Conservation (phyloP, 2,888 invertebrate genomes). For the Andrena dorsata region DNA sequence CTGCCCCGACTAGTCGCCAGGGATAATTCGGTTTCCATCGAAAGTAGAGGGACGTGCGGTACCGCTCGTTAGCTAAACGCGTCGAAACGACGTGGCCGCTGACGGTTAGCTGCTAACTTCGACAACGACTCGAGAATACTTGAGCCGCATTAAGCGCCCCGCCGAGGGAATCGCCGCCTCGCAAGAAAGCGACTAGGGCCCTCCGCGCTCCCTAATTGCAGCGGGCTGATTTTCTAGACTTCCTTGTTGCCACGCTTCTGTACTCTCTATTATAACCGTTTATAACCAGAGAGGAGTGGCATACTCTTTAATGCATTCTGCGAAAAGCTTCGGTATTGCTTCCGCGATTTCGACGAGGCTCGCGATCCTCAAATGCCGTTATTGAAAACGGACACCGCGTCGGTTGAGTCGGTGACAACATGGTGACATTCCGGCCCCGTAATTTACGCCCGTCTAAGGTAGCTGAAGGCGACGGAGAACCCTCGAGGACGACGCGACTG, state of each 20-base stretch:
- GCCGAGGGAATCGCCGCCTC: slow-evolving; percentile 41
- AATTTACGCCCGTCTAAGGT: slow-evolving; percentile 50
- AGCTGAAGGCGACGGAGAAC: slow-evolving; percentile 35
- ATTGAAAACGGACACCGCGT: slow-evolving; percentile 1
- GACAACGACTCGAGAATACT: slow-evolving; percentile 60
- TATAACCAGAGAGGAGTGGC: too few relatives aligned
- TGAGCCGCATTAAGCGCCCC: slow-evolving; percentile 52
- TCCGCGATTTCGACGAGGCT: too few relatives aligned
- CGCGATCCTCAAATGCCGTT: too few relatives aligned
- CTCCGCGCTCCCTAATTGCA: slow-evolving; percentile 32
- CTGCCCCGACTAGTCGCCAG: slow-evolving; percentile 22
- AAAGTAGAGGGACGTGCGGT: slow-evolving; percentile 59
- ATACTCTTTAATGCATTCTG: too few relatives aligned
- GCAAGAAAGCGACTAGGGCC: slow-evolving; percentile 26
- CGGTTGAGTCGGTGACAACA: slow-evolving; percentile 2
- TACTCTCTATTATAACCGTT: background rate
- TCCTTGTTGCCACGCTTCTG: background rate
- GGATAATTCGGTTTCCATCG: slow-evolving; percentile 69
- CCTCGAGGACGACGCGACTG: slow-evolving; percentile 53
- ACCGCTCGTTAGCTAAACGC: slow-evolving; percentile 68
- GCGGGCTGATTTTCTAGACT: background rate
- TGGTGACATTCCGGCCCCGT: slow-evolving; percentile 6
- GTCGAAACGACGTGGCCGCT: slow-evolving; percentile 47
- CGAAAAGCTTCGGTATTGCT: too few relatives aligned
- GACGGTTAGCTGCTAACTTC: slow-evolving; percentile 61